Percentiles rank a stretch among this genome's conserved stretches.
phyloP scores from a whole-genome alignment of 1,140 invertebrate species.

The Hyles euphorbiae region DNA sequence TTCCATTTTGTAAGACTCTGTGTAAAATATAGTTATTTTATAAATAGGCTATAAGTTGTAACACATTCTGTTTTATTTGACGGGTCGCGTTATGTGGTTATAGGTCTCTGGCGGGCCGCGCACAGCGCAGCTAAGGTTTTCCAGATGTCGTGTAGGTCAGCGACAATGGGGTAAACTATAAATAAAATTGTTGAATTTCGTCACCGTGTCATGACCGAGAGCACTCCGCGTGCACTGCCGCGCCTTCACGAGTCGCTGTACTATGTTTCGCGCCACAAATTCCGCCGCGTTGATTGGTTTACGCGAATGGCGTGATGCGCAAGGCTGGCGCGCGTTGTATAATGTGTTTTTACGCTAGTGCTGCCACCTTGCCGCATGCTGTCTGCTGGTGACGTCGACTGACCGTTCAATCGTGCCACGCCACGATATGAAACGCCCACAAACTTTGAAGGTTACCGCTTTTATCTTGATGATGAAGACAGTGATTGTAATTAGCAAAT shows the following conservation, averaged over 20 bases:
- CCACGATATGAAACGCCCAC: slow-evolving; percentile 20
- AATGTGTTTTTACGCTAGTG: slow-evolving; percentile 26
- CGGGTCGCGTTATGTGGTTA: no score
- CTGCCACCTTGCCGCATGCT: slow-evolving; percentile 33
- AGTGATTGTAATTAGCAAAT: neutral
- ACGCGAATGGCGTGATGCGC: slow-evolving; percentile 43
- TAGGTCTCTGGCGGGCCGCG: neutral
- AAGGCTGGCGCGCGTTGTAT: slow-evolving; percentile 10
- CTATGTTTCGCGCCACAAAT: slow-evolving; percentile 30
- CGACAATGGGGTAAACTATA: slow-evolving; percentile 9
- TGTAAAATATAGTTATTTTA: no score
- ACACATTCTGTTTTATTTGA: no score
- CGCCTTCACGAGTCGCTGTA: slow-evolving; percentile 24
- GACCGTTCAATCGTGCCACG: slow-evolving; percentile 9
- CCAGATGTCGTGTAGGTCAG: slow-evolving; percentile 10
- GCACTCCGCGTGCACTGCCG: slow-evolving; percentile 8
- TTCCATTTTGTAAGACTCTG: no score
- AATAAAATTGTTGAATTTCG: slow-evolving; percentile 18
- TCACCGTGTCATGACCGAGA: slow-evolving; percentile 23
- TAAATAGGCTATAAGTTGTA: no score
- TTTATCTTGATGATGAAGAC: slow-evolving; percentile 19
- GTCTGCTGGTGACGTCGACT: slow-evolving; percentile 25
- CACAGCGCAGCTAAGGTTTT: neutral
- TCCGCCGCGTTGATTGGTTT: slow-evolving; percentile 36
- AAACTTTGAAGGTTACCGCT: slow-evolving; percentile 28